Evolutionary conservation across 2,113 vertebrate species (phyloP).

Genomic region (Alligator mississippiensis): DNA sequence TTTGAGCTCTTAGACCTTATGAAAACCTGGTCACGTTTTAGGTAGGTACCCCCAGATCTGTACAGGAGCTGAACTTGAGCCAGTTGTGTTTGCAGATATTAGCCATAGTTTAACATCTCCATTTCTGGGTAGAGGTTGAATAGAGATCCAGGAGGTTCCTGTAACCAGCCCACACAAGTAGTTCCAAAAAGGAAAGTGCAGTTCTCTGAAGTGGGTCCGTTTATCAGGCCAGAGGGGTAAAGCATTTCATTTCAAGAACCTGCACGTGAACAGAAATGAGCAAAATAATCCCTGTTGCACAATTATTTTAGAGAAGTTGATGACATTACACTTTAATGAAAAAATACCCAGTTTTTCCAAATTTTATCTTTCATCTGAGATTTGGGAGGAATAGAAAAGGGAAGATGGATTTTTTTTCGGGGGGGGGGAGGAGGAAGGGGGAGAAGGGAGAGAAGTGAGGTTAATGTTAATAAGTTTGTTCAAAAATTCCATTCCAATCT

Average conservation of each 20-base stretch:
- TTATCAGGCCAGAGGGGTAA: conserved; percentile 54
- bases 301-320: neutral
- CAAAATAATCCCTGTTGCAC: conserved; percentile 8
- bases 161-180: neutral
- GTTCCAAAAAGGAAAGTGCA: conserved; percentile 29
- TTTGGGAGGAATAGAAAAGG: neutral
- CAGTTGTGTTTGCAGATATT: conserved; percentile 1
- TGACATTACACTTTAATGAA: neutral
- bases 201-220: conserved; percentile 22
- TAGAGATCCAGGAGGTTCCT: neutral
- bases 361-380: neutral
- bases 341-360: neutral
- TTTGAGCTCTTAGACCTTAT: neutral
- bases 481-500: neutral
- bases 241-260: conserved; percentile 59
- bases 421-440: too few species aligned
- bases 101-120: conserved; percentile 29
- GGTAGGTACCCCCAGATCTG: conserved; percentile 27
- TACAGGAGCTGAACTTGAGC: neutral
- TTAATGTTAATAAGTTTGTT: neutral
- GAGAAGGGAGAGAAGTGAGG: neutral
- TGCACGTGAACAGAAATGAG: neutral
- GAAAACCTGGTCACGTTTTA: neutral
- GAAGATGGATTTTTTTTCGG: neutral
- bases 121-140: neutral